These are phyloP conservation scores for Aelia acuminata DNA, from an alignment of 2,888 invertebrate species.

Conservation along the genomic window DNA sequence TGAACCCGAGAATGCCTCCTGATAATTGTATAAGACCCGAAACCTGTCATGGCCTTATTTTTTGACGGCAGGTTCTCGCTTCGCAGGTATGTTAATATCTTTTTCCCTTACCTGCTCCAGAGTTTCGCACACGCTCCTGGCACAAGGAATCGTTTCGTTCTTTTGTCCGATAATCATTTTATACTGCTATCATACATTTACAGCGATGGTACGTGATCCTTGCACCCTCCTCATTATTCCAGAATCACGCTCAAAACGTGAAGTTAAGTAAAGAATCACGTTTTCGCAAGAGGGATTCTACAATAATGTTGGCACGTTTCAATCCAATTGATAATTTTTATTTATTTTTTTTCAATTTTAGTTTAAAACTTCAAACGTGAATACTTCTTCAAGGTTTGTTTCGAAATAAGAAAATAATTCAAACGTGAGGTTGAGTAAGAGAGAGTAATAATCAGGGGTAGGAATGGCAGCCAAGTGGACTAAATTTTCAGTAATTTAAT, in stretches of 20 bases:
- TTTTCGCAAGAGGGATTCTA: too few species aligned
- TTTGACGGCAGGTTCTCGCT: constrained; percentile 30
- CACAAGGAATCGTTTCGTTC: background rate
- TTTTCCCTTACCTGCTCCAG: background rate
- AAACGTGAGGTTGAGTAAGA: too few species aligned
- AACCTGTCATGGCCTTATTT: constrained; percentile 25
- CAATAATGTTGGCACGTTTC: background rate
- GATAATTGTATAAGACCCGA: constrained; percentile 13
- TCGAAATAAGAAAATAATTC: too few species aligned
- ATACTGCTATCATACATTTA: background rate
- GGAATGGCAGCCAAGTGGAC: too few species aligned
- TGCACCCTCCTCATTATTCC: background rate
- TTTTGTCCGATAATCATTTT: background rate
- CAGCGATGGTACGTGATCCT: background rate
- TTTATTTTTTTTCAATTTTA: too few species aligned
- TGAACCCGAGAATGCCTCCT: background rate
- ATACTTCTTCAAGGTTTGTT: too few species aligned
- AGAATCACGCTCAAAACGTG: background rate
- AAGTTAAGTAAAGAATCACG: background rate
- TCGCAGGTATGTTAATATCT: constrained; percentile 41
- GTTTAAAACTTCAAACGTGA: too few species aligned
- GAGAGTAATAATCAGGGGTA: too few species aligned
- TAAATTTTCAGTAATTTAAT: too few species aligned
- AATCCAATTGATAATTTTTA: background rate
- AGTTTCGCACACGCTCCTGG: background rate